Evolutionary conservation across 1,140 invertebrate species (phyloP).

Genomic region (Lepidotrigona ventralis): DNA sequence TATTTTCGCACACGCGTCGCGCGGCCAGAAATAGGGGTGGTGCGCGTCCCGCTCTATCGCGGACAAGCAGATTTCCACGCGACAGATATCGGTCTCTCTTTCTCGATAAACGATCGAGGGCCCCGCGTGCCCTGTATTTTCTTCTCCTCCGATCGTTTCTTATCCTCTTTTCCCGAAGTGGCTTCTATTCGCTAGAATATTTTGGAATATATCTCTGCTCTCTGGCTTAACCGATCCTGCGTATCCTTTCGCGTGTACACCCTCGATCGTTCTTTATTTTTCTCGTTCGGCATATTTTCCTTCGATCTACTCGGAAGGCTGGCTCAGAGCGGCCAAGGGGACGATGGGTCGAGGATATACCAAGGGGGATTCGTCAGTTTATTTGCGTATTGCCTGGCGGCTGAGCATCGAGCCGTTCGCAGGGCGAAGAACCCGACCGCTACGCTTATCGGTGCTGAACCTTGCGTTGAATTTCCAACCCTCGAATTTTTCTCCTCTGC

Average conservation of each 20-base stretch:
- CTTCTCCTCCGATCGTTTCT: too few species aligned
- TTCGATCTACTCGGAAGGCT: constrained; percentile 69
- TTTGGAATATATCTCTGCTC: neutral
- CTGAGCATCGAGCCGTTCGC: constrained; percentile 74
- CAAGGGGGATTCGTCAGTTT: constrained; percentile 62
- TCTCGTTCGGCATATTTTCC: constrained; percentile 71
- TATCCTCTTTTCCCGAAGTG: too few species aligned
- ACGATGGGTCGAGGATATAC: constrained; percentile 13
- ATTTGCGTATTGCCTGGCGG: constrained; percentile 79
- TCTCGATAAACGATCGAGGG: constrained; percentile 31
- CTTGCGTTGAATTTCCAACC: constrained; percentile 20
- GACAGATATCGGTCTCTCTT: constrained; percentile 45
- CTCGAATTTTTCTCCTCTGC: neutral
- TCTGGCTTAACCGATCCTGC: neutral
- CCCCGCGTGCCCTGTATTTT: constrained; percentile 7
- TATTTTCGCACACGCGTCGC: constrained; percentile 67
- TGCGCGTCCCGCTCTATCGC: constrained; percentile 22
- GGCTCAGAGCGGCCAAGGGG: constrained; percentile 20
- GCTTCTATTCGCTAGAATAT: neutral
- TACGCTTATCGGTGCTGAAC: constrained; percentile 59
- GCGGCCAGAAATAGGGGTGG: neutral
- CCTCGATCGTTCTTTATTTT: constrained; percentile 42
- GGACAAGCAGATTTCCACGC: constrained; percentile 39
- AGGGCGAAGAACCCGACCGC: constrained; percentile 55
- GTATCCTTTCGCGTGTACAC: neutral